Conservation (phyloP, 2,888 invertebrate genomes). For the Melitaea athalia region DNA sequence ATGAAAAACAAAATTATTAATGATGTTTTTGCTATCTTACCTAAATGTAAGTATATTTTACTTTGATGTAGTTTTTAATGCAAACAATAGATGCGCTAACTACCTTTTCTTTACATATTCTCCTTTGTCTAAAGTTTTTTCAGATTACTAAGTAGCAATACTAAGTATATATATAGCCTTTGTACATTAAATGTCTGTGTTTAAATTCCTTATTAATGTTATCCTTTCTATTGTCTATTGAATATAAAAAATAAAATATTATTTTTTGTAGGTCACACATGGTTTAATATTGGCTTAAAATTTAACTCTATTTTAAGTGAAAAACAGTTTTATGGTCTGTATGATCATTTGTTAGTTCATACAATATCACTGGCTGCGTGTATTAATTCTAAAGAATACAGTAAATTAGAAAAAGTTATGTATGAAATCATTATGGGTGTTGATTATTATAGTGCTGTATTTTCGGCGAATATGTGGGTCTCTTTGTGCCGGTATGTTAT, state of each 20-base stretch:
- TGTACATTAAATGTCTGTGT: no score
- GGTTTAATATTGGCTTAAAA: constrained; percentile 55
- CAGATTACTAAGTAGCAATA: no score
- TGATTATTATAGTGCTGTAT: constrained; percentile 57
- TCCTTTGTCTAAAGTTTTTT: neutral
- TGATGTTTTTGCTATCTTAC: constrained; percentile 53
- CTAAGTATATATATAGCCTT: no score
- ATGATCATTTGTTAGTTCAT: constrained; percentile 56
- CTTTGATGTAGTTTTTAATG: constrained; percentile 1
- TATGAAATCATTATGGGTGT: constrained; percentile 55
- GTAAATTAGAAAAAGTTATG: constrained; percentile 54
- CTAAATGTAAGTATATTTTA: constrained; percentile 55
- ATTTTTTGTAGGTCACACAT: constrained; percentile 57
- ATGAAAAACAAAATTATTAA: constrained; percentile 46
- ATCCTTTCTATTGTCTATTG: neutral
- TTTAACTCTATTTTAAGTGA: constrained; percentile 41
- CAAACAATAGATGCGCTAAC: no score
- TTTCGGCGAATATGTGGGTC: constrained; percentile 65
- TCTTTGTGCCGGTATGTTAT: constrained; percentile 59
- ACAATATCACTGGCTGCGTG: constrained; percentile 50
- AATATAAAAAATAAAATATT: neutral
- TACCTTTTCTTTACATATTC: no score
- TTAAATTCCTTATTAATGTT: no score
- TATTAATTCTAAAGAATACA: constrained; percentile 51
- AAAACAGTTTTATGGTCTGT: constrained; percentile 48